Conservation (phyloP, 2,113 vertebrate species). For the Carassius gibelio region DNA sequence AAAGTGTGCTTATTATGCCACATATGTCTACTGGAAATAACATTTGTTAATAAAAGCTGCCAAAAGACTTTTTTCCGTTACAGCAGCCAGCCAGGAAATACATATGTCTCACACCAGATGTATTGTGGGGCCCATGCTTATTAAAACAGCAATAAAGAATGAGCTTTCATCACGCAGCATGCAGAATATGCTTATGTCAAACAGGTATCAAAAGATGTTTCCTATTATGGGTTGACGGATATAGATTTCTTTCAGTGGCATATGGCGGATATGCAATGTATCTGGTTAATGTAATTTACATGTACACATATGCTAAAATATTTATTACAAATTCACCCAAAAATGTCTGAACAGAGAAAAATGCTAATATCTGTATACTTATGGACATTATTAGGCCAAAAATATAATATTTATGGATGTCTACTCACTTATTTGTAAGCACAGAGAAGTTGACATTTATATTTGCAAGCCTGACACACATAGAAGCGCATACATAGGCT, state of each 20-base stretch:
- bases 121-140: constrained; percentile 13
- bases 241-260: not conserved
- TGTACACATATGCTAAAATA: not conserved
- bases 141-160: constrained; percentile 32
- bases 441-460: not conserved
- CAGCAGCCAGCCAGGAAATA: constrained; percentile 1
- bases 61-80: constrained; percentile 22
- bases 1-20: too few relatives aligned
- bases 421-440: not conserved
- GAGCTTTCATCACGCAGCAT: not conserved
- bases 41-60: constrained; percentile 33
- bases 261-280: not conserved
- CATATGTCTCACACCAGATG: constrained; percentile 45
- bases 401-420: not conserved
- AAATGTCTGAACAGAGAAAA: not conserved
- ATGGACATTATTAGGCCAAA: too few relatives aligned
- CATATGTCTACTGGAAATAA: constrained; percentile 10
- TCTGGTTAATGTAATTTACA: not conserved
- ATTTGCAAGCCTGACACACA: not conserved
- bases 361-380: too few relatives aligned
- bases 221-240: not conserved
- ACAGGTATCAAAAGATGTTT: constrained; percentile 1
- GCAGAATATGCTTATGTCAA: not conserved
- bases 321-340: not conserved
- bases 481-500: not conserved